Conservation (phyloP, 1,140 invertebrate species). For the Agrypnia vestita region DNA sequence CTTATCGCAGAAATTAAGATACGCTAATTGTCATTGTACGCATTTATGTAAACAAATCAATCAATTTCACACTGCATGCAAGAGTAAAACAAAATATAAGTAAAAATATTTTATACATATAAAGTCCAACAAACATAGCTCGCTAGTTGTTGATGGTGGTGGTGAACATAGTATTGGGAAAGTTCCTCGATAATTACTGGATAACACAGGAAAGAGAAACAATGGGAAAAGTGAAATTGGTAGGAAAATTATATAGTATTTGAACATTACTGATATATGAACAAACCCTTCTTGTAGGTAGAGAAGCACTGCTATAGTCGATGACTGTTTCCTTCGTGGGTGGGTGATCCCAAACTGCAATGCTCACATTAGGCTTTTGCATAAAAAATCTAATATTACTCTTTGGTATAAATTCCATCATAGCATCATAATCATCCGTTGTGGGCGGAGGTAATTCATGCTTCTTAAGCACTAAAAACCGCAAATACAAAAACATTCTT, state of each 20-base stretch:
- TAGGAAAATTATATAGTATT: too few species aligned
- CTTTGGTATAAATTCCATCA: constrained; percentile 75
- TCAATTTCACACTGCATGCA: too few species aligned
- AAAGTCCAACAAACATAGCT: too few species aligned
- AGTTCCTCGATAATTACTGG: too few species aligned
- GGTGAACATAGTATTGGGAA: too few species aligned
- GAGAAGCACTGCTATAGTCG: background rate
- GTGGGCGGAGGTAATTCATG: constrained; percentile 72
- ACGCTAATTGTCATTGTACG: too few species aligned
- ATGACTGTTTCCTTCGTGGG: background rate
- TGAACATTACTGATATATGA: too few species aligned
- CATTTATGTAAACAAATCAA: too few species aligned
- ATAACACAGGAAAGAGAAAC: background rate
- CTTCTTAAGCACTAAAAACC: constrained; percentile 46
- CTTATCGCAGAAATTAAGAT: too few species aligned
- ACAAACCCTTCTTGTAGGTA: constrained; percentile 32
- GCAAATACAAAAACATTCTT: background rate
- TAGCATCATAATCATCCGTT: constrained; percentile 76
- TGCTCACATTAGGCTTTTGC: constrained; percentile 72
- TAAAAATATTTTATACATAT: too few species aligned
- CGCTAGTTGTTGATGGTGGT: too few species aligned
- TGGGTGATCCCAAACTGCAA: constrained; percentile 75
- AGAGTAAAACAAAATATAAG: too few species aligned
- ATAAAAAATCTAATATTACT: constrained; percentile 73
- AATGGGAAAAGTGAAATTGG: background rate